Conservation (phyloP, 2,113 vertebrate genomes). For the Neogale vison region DNA sequence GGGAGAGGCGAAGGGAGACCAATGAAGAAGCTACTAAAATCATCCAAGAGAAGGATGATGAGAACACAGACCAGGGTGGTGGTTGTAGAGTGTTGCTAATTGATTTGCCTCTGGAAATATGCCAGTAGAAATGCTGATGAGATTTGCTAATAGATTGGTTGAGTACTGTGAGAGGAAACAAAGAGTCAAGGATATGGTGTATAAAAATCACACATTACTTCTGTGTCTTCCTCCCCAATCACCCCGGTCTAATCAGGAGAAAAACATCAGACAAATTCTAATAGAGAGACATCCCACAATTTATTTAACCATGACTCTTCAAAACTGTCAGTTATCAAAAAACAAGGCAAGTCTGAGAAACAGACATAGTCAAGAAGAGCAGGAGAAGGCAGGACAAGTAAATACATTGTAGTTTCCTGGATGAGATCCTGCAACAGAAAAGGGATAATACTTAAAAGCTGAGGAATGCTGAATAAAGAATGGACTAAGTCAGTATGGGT, state of each 20-base stretch:
- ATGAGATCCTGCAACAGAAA: neutral
- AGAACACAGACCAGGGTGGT: too few species aligned
- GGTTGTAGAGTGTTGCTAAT: neutral
- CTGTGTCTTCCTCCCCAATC: neutral
- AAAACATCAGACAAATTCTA: neutral
- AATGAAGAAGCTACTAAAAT: neutral
- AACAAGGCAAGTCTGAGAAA: neutral
- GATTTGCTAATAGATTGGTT: neutral
- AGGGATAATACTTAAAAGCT: neutral
- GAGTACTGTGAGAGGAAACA: neutral
- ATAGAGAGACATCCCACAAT: neutral
- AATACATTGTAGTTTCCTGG: neutral
- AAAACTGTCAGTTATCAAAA: neutral
- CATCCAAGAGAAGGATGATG: neutral
- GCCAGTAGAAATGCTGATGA: neutral
- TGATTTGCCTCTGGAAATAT: neutral
- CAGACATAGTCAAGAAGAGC: accelerated
- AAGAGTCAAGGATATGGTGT: neutral
- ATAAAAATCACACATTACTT: neutral
- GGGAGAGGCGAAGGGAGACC: neutral
- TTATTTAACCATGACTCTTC: neutral
- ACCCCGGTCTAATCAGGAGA: neutral
- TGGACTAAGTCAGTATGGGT: neutral
- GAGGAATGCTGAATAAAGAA: neutral
- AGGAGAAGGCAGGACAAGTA: neutral